Base-by-base conservation (phyloP, 2,888 invertebrate genomes). In the Sialis fuliginosa region DNA sequence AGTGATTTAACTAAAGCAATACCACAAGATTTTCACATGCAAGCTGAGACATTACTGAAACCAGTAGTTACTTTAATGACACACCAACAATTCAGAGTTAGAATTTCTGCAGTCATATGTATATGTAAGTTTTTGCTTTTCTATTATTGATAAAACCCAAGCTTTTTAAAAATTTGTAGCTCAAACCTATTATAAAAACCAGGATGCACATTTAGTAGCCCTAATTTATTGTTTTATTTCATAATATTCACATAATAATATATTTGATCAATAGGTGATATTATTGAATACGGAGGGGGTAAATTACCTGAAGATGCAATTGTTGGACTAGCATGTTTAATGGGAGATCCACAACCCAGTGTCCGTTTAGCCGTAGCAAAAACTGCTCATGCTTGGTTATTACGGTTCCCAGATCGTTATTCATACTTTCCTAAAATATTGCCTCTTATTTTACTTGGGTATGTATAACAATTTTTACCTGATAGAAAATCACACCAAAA, bases 381-480 rank as follows among this genome's bases (percentile, higher is more conserved):
- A 55, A 80, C 86, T 54, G 81, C 87, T 1, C 84, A 86, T 4
- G 68, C 71, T 41, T 86, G 90, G 86, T 69, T 91, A 60, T 60
- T 85, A 31, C 73, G 77, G 47, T 75, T 91, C 48, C 72, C 72
- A 45, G 92, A 95, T 61, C 70, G 93, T 54, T 95, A 95, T 60
- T 92, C 92, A 0, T 91, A 79, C 65, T 91, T 88, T 70, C 79
- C 83, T 60, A 80, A 82, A 54, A 73, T 93, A 56, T 70, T 95
- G 53, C 93, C 95, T 0, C 64, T 93, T 8, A 65, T 92, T 4
- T 65, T 95, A 34, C 88, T 90, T 40, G 82, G 90, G 79, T 80
- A 66, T 58, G 57, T 52, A 9, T 39, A 6, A 9, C 32, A n/a
- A 6, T 12, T 22, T 32, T 22, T 22, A 4, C 22, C 2, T 22